Evolutionary conservation across 2,113 vertebrate genomes (phyloP), one percentile per base, ranked within the genome.

Genomic region (Caracal caracal): DNA sequence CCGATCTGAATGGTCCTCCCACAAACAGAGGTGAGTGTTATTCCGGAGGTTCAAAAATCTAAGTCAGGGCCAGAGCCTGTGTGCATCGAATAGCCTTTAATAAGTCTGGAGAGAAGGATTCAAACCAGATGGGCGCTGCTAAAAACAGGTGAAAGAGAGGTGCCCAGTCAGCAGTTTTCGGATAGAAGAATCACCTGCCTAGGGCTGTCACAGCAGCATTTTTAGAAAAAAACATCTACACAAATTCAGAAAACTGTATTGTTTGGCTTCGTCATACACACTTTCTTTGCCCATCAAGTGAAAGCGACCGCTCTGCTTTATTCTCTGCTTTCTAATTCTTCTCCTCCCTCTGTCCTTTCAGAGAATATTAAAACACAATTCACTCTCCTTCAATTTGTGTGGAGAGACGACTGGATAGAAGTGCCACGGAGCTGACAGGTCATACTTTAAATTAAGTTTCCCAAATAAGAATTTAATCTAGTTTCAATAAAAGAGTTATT

Each of bases 381-480:
- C 75, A 17, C 89, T 98, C 87, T 98, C 61, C 73, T 97, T 96
- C 96, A 95, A 97, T 98, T 98, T 98, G 95, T 80, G 88, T 93
- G 43, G 70, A 97, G 93, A 94, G 98, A 83, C 98, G 95, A 81
- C 93, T 87, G 96, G 78, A 96, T 97, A 96, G 94, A 98, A 98
- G 93, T 97, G 96, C 97, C 96, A 96, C 73, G n/a, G 85, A 98
- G 97, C 97, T 98, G 97, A 98, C 98, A 98, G 98, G 98, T 98
- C 97, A 97, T 96, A 97, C 96, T 98, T 98, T 97, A 98, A 98
- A 98, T 98, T 98, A 98, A 97, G 87, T 98, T 98, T 98, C 98
- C 97, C 97, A 98, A 98, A 98, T 98, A 98, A 97, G 98, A 98
- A 97, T 98, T 98, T 98, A 98, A 98, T 99, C 98, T 98, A 97